Evolutionary conservation across 2,797 vertebrate species (phyloP), one percentile per base, ranked within the genome.

Genomic region (Sebastes iracundus): DNA sequence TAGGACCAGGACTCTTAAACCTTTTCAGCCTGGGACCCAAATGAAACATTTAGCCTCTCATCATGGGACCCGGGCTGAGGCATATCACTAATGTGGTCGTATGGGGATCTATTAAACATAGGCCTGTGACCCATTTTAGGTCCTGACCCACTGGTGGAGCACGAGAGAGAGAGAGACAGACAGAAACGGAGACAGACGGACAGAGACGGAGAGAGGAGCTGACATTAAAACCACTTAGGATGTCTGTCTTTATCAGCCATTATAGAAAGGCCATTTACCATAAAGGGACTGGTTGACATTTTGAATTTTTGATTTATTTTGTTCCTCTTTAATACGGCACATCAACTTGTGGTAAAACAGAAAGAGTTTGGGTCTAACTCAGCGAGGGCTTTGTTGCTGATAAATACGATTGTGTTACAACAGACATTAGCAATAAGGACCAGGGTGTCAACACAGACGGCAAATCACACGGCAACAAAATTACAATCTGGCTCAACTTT

Each of bases 31-130:
- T 60, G 92, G 91, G 93, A 93, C 89, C 87, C 87, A 67, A 85
- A 88, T 92, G 89, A 91, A 93, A 91, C 90, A 90, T 92, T 93
- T 88, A 92, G 91, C 71, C 70, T 65, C 83, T 83, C 89, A 86
- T 86, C 92, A 58, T 73, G 90, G 90, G 93, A 91, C 80, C 78
- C 8, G 52, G 56, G 67, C 87, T 90, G 88, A 89, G 91, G 91
- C 86, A 28, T 83, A 85, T 90, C 85, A 77, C 81, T 49, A 63
- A 80, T 49, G 73, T 68, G 87, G 85, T 64, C 79, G 55, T 80
- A 68, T 58, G 82, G 92, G 91, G 88, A 92, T 92, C 87, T 83
- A 93, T 93, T 89, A 93, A 93, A 92, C 92, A 91, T 81, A 84
- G 87, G 90, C 88, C 78, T 74, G 77, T 91, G 92, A 94, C 93